Evolutionary conservation across 2,797 vertebrate species (phyloP).

Genomic region (Neopelma chrysocephalum): DNA sequence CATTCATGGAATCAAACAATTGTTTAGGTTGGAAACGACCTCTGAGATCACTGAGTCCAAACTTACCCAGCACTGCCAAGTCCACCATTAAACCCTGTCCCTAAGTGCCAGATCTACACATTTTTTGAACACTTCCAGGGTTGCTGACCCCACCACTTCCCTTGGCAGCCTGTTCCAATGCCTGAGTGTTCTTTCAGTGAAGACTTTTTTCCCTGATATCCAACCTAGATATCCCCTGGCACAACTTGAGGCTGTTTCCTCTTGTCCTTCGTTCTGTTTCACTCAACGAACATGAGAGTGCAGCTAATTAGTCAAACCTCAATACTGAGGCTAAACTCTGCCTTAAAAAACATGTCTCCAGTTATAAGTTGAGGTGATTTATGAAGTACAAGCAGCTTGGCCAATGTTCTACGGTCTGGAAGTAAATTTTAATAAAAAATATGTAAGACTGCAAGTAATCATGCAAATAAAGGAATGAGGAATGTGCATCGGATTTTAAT

Average conservation of each 20-base stretch:
- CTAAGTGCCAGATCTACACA: not conserved
- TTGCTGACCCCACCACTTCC: not conserved
- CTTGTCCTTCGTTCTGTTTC: not conserved
- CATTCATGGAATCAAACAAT: not conserved
- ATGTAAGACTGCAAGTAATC: not conserved
- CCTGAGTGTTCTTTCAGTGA: not conserved
- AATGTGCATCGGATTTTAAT: not conserved
- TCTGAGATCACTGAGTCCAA: not conserved
- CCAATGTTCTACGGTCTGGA: not conserved
- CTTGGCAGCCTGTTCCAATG: not conserved
- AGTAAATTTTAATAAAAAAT: not conserved
- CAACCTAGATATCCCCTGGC: not conserved
- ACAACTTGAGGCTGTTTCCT: not conserved
- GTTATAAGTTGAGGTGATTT: not conserved
- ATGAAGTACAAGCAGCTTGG: not conserved
- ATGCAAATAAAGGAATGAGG: not conserved
- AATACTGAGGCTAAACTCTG: not conserved
- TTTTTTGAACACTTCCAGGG: not conserved
- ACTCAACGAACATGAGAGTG: not conserved
- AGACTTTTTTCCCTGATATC: not conserved
- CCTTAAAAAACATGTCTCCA: not conserved
- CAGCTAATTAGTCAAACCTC: not conserved
- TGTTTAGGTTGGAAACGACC: not conserved
- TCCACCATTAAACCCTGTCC: not conserved
- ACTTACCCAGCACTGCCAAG: not conserved